These are phyloP conservation scores for Centropyge bicolor DNA, from an alignment of 2,797 vertebrate species.

Conservation along the genomic window DNA sequence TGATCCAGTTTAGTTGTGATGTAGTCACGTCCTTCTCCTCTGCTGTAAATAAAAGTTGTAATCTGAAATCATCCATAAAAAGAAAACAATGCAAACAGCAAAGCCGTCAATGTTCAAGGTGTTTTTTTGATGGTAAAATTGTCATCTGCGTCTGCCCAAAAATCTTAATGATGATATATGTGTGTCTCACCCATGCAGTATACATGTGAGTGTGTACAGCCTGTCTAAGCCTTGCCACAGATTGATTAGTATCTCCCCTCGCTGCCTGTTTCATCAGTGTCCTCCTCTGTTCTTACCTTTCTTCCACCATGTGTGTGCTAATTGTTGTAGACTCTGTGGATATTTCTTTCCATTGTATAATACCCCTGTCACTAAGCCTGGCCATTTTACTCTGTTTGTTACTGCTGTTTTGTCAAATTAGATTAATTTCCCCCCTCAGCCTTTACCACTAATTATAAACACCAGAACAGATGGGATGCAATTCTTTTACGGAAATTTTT, in stretches of 20 bases:
- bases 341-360: conserved; percentile 62
- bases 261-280: conserved; percentile 9
- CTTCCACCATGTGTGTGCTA: conserved; percentile 36
- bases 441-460: conserved; percentile 80
- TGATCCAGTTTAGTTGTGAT: neutral
- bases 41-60: neutral
- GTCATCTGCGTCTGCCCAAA: neutral
- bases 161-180: neutral
- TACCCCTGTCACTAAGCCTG: conserved; percentile 53
- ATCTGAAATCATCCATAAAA: neutral
- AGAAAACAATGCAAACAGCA: neutral
- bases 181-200: neutral
- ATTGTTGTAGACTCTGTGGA: conserved; percentile 40
- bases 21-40: neutral
- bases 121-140: conserved; percentile 4
- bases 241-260: conserved; percentile 5
- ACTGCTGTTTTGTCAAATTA: conserved; percentile 74
- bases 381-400: conserved; percentile 65
- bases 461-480: conserved; percentile 76
- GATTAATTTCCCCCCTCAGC: conserved; percentile 65
- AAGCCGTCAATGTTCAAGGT: neutral
- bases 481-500: conserved; percentile 66
- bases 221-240: conserved; percentile 1
- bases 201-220: neutral
- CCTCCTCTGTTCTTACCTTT: conserved; percentile 19